Conservation (phyloP, 2,888 invertebrate species). For the Sacculina carcini region DNA sequence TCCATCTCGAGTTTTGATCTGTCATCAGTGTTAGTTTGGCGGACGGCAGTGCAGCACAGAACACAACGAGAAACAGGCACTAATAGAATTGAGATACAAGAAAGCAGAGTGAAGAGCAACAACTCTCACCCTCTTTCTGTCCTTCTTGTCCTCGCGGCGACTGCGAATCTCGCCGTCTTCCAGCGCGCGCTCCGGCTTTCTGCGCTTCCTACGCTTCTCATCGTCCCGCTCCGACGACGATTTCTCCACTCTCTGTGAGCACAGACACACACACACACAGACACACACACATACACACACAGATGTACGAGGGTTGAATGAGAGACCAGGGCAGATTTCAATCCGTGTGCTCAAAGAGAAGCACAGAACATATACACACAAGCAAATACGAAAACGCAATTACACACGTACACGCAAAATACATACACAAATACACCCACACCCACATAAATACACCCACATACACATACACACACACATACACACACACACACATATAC, state of each 20-base stretch:
- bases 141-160: neutral
- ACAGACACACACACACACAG: neutral
- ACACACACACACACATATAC: conserved; percentile 2
- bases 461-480: conserved; percentile 1
- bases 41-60: no score
- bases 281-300: neutral
- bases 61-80: neutral
- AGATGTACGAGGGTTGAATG: neutral
- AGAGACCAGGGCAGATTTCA: neutral
- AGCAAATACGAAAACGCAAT: neutral
- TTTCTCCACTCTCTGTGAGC: neutral
- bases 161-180: neutral
- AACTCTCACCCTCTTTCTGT: neutral
- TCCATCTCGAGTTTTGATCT: no score
- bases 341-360: neutral
- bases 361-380: neutral
- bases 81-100: no score
- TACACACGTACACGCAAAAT: neutral
- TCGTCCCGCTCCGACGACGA: neutral
- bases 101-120: no score
- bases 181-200: neutral
- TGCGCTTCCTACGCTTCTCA: neutral
- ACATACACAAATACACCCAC: neutral
- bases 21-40: no score
- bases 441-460: conserved; percentile 1